Conservation (phyloP, 1,140 invertebrate species). For the Cheumatopsyche charites region DNA sequence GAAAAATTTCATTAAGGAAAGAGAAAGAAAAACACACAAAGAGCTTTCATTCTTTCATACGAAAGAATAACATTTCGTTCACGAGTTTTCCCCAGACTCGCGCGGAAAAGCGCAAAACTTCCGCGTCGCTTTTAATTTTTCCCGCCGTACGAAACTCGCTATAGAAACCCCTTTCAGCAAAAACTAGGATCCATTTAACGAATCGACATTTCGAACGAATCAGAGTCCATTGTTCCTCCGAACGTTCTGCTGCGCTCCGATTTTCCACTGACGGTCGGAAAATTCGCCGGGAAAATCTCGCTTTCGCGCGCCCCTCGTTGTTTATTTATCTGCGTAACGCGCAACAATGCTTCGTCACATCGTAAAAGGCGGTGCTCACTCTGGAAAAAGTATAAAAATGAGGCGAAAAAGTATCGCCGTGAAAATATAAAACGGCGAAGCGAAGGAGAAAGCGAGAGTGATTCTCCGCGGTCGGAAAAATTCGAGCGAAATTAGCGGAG, state of each 20-base stretch:
- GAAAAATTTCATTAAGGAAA: conserved; percentile 17
- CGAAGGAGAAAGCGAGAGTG: not conserved
- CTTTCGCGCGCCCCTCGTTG: not conserved
- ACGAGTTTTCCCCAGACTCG: not conserved
- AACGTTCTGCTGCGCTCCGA: not conserved
- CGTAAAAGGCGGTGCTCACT: not conserved
- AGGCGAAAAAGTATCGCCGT: not conserved
- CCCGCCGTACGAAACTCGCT: no score
- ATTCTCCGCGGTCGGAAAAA: not conserved
- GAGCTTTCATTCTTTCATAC: not conserved
- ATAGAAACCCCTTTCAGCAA: no score
- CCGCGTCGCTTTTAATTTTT: not conserved
- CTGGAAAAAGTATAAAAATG: not conserved
- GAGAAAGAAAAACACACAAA: conserved; percentile 4
- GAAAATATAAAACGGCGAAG: not conserved
- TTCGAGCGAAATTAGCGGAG: conserved; percentile 9
- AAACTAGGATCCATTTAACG: no score
- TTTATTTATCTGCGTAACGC: not conserved
- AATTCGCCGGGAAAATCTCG: not conserved
- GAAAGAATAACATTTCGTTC: conserved; percentile 13
- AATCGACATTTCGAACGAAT: not conserved
- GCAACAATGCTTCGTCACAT: conserved; percentile 16
- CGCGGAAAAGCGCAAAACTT: not conserved
- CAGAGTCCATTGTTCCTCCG: not conserved
- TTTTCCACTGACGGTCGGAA: not conserved